Conservation (phyloP, 2,888 invertebrate genomes). For the Netelia fuscicornis region DNA sequence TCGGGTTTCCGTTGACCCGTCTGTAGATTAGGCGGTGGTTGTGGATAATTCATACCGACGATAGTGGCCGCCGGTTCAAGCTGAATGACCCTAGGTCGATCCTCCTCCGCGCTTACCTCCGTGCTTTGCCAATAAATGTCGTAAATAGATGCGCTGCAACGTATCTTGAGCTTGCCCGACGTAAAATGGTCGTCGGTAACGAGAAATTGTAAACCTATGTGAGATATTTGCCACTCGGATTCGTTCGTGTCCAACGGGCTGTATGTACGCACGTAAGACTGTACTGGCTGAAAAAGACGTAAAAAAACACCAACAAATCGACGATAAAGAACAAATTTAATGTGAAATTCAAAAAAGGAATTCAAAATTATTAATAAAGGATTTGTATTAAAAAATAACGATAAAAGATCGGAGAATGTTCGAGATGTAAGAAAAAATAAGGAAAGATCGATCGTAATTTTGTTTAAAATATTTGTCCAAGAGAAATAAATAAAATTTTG, state of each 20-base stretch:
- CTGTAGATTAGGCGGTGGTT: conserved; percentile 83
- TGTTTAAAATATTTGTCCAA: too few relatives aligned
- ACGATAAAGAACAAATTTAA: not conserved
- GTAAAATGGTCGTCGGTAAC: conserved; percentile 86
- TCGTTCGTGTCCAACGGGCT: conserved; percentile 80
- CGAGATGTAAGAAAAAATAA: too few relatives aligned
- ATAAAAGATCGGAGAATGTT: too few relatives aligned
- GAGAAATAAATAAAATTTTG: too few relatives aligned
- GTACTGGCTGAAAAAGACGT: conserved; percentile 73
- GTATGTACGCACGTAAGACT: conserved; percentile 77
- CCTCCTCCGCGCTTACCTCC: conserved; percentile 88
- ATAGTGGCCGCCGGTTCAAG: conserved; percentile 80
- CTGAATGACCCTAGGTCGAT: conserved; percentile 82
- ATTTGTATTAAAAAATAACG: too few relatives aligned
- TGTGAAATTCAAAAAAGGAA: not conserved
- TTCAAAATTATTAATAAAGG: not conserved
- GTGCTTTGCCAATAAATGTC: conserved; percentile 89
- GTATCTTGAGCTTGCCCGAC: conserved; percentile 87
- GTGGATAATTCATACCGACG: conserved; percentile 82
- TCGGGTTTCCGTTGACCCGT: conserved; percentile 83
- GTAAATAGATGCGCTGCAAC: conserved; percentile 89
- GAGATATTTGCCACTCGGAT: conserved; percentile 85
- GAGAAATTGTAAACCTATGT: conserved; percentile 86
- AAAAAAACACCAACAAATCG: not conserved
- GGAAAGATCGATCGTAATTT: too few relatives aligned